Evolutionary conservation across 2,888 invertebrate species (phyloP).

Genomic region (Tigriopus californicus): DNA sequence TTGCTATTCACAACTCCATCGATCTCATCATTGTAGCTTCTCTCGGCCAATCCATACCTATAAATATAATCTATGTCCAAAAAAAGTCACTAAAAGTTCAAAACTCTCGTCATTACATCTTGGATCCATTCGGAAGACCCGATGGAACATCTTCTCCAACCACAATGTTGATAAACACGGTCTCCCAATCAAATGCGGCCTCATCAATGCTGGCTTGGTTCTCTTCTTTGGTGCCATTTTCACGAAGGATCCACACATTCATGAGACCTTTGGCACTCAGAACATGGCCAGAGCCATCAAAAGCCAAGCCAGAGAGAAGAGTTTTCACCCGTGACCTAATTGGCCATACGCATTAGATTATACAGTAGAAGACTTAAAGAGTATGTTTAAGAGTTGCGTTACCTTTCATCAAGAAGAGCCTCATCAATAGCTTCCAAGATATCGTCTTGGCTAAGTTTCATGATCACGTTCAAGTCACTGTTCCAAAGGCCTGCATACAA

Average conservation of each 20-base stretch:
- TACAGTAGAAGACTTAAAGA: background rate
- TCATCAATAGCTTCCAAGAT: background rate
- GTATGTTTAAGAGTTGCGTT: background rate
- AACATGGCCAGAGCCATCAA: background rate
- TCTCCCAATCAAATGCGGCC: background rate
- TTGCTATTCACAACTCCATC: conserved; percentile 34
- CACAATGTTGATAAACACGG: background rate
- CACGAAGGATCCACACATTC: background rate
- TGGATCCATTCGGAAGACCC: too few species aligned
- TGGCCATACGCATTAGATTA: background rate
- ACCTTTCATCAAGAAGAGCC: background rate
- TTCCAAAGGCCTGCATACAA: too few species aligned
- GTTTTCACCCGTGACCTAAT: background rate
- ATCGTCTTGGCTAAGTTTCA: too few species aligned
- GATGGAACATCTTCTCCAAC: conserved; percentile 19
- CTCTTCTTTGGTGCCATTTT: background rate
- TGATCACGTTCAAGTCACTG: too few species aligned
- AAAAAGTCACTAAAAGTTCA: too few species aligned
- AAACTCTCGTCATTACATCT: too few species aligned
- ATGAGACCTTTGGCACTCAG: background rate
- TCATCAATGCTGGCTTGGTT: background rate
- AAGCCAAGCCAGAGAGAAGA: background rate
- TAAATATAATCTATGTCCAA: too few species aligned
- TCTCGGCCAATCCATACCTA: too few species aligned
- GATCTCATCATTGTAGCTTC: conserved; percentile 20